Conservation (phyloP, 2,113 vertebrate species). For the pig (Sus scrofa) region DNA sequence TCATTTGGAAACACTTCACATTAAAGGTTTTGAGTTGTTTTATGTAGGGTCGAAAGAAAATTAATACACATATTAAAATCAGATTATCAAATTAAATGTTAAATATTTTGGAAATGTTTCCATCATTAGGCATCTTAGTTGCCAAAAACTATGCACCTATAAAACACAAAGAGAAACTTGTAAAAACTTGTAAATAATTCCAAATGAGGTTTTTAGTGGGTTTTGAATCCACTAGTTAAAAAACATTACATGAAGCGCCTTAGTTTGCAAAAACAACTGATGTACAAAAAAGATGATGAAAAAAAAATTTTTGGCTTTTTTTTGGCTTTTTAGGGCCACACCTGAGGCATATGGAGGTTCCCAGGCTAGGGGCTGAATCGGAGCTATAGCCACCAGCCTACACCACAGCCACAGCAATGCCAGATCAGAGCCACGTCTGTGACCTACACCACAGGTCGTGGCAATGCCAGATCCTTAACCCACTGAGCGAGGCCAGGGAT, state of each 20-base stretch:
- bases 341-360: too few species aligned
- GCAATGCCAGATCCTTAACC: too few species aligned
- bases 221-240: neutral
- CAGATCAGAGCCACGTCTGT: too few species aligned
- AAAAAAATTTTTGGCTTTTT: too few species aligned
- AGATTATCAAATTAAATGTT: constrained; percentile 80
- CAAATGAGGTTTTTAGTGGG: neutral
- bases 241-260: neutral
- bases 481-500: too few species aligned
- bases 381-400: too few species aligned
- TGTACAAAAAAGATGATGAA: neutral
- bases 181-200: neutral
- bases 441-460: too few species aligned
- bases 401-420: too few species aligned
- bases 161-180: neutral
- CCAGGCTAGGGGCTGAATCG: too few species aligned
- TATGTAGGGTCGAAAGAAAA: constrained; percentile 92
- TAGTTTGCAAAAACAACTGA: neutral
- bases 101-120: neutral
- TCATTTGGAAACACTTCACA: constrained; percentile 94
- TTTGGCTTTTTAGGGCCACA: too few species aligned
- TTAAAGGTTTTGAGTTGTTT: constrained; percentile 93
- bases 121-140: neutral
- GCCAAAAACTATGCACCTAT: neutral
- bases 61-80: constrained; percentile 91